Base-by-base conservation (phyloP, 2,113 vertebrate genomes). In the Catharus minimus region DNA sequence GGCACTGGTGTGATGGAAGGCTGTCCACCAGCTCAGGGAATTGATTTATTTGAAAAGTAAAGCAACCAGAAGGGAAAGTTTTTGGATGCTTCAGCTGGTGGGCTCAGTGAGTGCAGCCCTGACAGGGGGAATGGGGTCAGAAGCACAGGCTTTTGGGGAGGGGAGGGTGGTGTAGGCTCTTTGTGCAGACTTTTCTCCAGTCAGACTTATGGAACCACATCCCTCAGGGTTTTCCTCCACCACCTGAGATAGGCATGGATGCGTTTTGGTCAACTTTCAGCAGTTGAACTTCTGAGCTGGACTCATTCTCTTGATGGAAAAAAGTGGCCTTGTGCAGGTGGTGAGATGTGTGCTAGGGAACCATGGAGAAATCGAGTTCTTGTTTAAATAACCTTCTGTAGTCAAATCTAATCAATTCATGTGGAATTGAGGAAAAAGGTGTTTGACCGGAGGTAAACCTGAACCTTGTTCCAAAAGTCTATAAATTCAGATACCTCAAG, bases 51-150 rank as follows among this genome's bases (percentile, higher is more conserved):
- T 53, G 21, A 5, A 38, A 75, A 72, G 9, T 41, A 6, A 75
- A 57, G 46, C 17, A 69, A 11, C 24, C 30, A 41, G 36, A 33
- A 72, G 33, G 38, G 32, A 24, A 36, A 24, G 7, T 5, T 85
- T 24, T 53, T 53, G 1, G 0, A 4, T 15, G 3, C 0, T 57
- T 77, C 47, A 28, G 7, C 7, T 39, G 39, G 7, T 55, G 0
- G 0, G 39, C 38, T 66, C 44, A 68, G 23, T 7, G 28, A 19
- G 13, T 21, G 19, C 22, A 58, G n/a, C 50, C 26, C 41, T 41
- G 60, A 28, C 13, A 30, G 23, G 46, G 44, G 38, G 33, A 53
- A 8, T 2, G 3, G 50, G 43, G 10, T 43, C 61, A 30, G 64
- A 33, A 88, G 22, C 2, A 1, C 4, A 43, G 26, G 53, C 22